Evolutionary conservation across 2,113 vertebrate genomes (phyloP).

Genomic region (Perca fluviatilis): DNA sequence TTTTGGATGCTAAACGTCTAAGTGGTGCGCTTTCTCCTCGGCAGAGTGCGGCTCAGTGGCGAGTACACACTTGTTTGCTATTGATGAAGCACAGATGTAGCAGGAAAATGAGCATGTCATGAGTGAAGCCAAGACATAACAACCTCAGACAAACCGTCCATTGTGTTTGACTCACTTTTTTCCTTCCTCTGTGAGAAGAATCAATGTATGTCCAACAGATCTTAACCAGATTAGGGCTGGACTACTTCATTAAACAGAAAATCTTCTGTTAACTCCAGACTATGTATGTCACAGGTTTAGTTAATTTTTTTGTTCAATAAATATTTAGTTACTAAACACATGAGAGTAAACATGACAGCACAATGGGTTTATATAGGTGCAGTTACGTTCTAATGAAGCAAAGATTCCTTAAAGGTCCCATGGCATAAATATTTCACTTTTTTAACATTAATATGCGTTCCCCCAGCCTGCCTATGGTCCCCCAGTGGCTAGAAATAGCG

Average conservation of each 20-base stretch:
- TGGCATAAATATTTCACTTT: too few species aligned
- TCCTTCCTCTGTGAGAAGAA: not conserved
- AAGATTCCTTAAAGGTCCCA: not conserved
- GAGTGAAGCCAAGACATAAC: slow-evolving; percentile 42
- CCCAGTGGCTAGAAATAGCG: too few species aligned
- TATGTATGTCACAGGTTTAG: slow-evolving; percentile 8
- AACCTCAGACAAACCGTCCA: slow-evolving; percentile 53
- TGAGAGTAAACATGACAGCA: not conserved
- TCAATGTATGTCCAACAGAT: slow-evolving; percentile 17
- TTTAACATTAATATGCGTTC: too few species aligned
- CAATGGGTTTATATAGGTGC: not conserved
- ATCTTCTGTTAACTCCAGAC: slow-evolving; percentile 12
- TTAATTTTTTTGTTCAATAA: not conserved
- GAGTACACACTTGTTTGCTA: slow-evolving; percentile 57
- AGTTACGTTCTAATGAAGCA: not conserved
- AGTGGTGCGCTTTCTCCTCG: slow-evolving; percentile 32
- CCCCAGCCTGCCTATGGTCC: too few species aligned
- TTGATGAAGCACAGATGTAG: slow-evolving; percentile 69
- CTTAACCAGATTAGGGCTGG: slow-evolving; percentile 13
- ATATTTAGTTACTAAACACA: not conserved
- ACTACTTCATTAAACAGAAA: slow-evolving; percentile 22
- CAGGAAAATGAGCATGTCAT: slow-evolving; percentile 33
- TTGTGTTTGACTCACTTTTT: slow-evolving; percentile 49
- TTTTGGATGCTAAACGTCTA: slow-evolving; percentile 21
- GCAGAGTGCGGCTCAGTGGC: slow-evolving; percentile 38